Evolutionary conservation across 2,888 invertebrate species (phyloP), one percentile per base, ranked within the genome.

Genomic region (Cantharis lateralis): DNA sequence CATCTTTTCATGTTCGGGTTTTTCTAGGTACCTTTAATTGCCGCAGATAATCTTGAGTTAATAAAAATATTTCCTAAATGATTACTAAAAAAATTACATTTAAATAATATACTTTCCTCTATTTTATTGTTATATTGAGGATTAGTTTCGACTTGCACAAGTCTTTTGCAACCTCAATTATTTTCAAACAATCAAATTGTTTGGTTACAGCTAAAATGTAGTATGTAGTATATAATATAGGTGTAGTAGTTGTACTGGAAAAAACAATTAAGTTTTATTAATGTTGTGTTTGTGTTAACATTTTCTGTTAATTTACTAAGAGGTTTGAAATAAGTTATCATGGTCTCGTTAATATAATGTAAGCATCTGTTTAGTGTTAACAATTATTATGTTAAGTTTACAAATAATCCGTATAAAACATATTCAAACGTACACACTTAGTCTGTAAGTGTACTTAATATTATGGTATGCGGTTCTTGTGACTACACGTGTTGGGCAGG

Each of bases 401-500:
- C 48, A 48, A 48, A 48, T 48, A 66, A 66, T 66, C 64, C 11
- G 64, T 66, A 48, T 48, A 73, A 76, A 72, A 70, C 70, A 70
- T 71, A 76, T 20, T 20, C 24, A 9, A 66, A 66, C 64, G n/a
- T 66, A 66, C 64, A 20, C 64, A 66, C 18, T 20, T 66, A 20
- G 64, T n/a, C n/a, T 69, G 32, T 16, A 48, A 69, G 26, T 61
- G 72, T 73, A 72, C 70, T 73, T 73, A 62, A 70, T 48, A 70
- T 76, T 73, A 70, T 15, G 70, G 69, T 72, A 76, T 76, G 70
- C 66, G 76, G 72, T 76, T 61, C 68, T 61, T 68, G 20, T 26
- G 68, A 70, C 63, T 63, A 62, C 68, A 70, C 61, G 18, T 69
- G 62, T 63, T 74, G 71, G 72, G 72, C 72, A 70, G 18, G 13